phyloP scores from a whole-genome alignment of 1,140 invertebrate species.

The Stegodyphus dumicola region DNA sequence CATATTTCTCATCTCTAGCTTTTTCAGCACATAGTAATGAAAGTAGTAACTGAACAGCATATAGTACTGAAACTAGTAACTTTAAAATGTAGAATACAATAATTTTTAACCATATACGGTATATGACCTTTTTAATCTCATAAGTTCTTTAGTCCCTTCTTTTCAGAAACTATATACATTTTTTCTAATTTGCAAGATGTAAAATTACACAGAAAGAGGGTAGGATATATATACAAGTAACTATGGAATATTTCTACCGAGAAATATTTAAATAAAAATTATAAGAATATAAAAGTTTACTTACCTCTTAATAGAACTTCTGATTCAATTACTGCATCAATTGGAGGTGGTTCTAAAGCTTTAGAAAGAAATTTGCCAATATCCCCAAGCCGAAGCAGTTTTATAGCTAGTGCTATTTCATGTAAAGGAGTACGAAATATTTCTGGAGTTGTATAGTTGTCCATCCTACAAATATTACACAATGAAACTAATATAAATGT shows the following conservation, averaged over 20 bases:
- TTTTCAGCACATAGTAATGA: too few species aligned
- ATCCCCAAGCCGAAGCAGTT: conserved; percentile 86
- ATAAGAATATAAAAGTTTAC: not conserved
- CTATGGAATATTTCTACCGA: too few species aligned
- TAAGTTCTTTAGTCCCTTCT: too few species aligned
- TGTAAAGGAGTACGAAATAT: conserved; percentile 96
- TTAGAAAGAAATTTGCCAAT: conserved; percentile 94
- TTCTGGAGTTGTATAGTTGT: conserved; percentile 93
- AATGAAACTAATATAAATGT: not conserved
- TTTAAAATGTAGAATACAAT: too few species aligned
- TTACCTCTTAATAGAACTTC: conserved; percentile 73
- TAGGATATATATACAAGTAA: not conserved
- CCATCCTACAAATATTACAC: conserved; percentile 70
- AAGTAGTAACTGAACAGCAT: too few species aligned
- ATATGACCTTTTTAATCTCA: too few species aligned
- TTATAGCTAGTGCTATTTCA: conserved; percentile 86
- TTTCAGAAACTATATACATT: too few species aligned
- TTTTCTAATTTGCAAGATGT: too few species aligned
- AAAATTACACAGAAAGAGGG: conserved; percentile 4
- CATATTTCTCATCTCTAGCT: too few species aligned
- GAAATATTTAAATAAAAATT: conserved; percentile 66
- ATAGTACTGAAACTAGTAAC: too few species aligned
- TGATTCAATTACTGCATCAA: conserved; percentile 93
- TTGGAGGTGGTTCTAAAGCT: conserved; percentile 91
- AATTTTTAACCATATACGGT: too few species aligned